phyloP scores from a whole-genome alignment of 2,797 vertebrate species.

The Characodon lateralis region DNA sequence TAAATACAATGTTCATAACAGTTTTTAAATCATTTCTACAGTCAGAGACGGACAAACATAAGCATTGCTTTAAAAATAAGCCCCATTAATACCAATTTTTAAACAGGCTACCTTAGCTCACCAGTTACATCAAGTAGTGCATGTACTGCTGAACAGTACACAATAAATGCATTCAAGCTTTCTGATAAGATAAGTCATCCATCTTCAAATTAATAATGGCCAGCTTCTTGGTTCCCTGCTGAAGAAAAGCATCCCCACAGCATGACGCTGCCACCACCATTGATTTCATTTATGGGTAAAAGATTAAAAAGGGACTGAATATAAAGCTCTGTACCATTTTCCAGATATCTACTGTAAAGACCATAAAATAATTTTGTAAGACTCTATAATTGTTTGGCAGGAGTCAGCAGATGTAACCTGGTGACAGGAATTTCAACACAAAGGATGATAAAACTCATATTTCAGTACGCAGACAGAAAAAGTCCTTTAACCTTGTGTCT shows the following conservation, averaged over 20 bases:
- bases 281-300: background rate
- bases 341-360: background rate
- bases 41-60: background rate
- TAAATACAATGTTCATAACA: too few species aligned
- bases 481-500: constrained; percentile 36
- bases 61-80: background rate
- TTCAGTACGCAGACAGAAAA: background rate
- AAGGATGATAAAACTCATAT: background rate
- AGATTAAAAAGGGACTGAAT: background rate
- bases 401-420: too few species aligned
- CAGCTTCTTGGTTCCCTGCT: background rate
- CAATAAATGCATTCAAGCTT: background rate
- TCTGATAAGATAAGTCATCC: background rate
- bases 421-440: too few species aligned
- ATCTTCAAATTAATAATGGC: background rate
- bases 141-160: background rate
- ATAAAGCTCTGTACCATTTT: background rate
- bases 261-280: background rate
- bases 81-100: background rate
- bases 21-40: too few species aligned
- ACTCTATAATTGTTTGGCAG: too few species aligned
- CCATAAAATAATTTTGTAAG: too few species aligned
- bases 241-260: background rate
- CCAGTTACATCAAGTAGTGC: background rate
- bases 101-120: background rate